phyloP scores from a whole-genome alignment of 2,888 invertebrate genomes.

The Aproaerema taeniolella region DNA sequence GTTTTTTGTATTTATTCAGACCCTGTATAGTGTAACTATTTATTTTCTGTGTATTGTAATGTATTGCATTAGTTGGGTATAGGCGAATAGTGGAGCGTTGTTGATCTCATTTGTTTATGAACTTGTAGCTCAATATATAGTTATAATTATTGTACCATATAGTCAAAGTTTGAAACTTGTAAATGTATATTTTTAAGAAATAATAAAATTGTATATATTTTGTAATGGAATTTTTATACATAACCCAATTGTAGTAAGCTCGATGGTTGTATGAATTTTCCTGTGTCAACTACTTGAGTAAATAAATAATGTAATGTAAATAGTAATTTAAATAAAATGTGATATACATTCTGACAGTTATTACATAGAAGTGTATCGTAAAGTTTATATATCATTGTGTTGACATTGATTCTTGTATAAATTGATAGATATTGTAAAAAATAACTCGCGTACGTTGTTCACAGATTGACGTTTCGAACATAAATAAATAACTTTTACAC shows the following conservation, averaged over 20 bases:
- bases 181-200: slow-evolving; percentile 61
- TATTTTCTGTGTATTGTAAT: no score
- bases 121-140: slow-evolving; percentile 71
- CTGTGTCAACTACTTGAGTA: slow-evolving; percentile 49
- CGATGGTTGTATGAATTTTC: slow-evolving; percentile 54
- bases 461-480: slow-evolving; percentile 68
- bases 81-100: slow-evolving; percentile 53
- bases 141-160: slow-evolving; percentile 55
- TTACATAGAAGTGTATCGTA: slow-evolving; percentile 64
- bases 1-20: no score
- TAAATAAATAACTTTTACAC: slow-evolving; percentile 75
- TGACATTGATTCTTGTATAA: slow-evolving; percentile 69
- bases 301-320: slow-evolving; percentile 54
- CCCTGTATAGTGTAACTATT: no score
- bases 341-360: slow-evolving; percentile 68
- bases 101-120: slow-evolving; percentile 74
- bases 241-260: slow-evolving; percentile 57
- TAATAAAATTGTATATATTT: slow-evolving; percentile 66
- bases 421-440: slow-evolving; percentile 69
- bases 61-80: no score
- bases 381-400: slow-evolving; percentile 66
- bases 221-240: slow-evolving; percentile 68
- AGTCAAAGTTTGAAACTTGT: slow-evolving; percentile 49
- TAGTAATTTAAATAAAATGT: slow-evolving; percentile 60
- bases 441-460: slow-evolving; percentile 69